A percentile compares a stretch with the other conserved stretches of the same genome.
Evolutionary conservation across 2,113 vertebrate species (phyloP).

Genomic region (Callipepla californica): DNA sequence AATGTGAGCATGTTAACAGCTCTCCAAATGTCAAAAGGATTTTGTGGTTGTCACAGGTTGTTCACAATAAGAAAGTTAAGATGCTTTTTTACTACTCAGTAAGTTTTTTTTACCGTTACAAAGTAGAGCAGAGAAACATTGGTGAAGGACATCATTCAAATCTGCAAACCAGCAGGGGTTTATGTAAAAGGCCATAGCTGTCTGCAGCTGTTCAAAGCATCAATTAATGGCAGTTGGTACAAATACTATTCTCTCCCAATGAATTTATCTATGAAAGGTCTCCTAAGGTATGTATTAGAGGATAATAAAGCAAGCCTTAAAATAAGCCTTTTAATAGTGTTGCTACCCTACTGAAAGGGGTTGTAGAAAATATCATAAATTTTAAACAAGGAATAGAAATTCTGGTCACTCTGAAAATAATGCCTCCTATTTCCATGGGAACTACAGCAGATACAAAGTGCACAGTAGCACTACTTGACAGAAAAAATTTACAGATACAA

Average conservation of each 20-base stretch:
- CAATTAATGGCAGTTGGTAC: neutral
- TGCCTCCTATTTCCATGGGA: neutral
- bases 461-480: too few species aligned
- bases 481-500: too few species aligned
- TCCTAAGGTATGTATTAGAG: neutral
- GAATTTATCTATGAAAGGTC: neutral
- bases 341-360: neutral
- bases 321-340: neutral
- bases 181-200: conserved; percentile 60
- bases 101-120: conserved; percentile 25
- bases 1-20: conserved; percentile 21
- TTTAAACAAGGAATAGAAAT: neutral
- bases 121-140: conserved; percentile 25
- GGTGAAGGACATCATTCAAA: conserved; percentile 40
- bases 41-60: conserved; percentile 22
- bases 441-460: neutral
- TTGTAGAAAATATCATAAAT: neutral
- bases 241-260: neutral
- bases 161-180: neutral
- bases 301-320: neutral
- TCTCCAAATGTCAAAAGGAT: conserved; percentile 57
- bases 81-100: neutral
- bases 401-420: neutral
- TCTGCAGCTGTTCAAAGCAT: conserved; percentile 38
- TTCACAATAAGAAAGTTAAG: conserved; percentile 18